Conservation (phyloP, 2,113 vertebrate species). For the Amazona guildingii region DNA sequence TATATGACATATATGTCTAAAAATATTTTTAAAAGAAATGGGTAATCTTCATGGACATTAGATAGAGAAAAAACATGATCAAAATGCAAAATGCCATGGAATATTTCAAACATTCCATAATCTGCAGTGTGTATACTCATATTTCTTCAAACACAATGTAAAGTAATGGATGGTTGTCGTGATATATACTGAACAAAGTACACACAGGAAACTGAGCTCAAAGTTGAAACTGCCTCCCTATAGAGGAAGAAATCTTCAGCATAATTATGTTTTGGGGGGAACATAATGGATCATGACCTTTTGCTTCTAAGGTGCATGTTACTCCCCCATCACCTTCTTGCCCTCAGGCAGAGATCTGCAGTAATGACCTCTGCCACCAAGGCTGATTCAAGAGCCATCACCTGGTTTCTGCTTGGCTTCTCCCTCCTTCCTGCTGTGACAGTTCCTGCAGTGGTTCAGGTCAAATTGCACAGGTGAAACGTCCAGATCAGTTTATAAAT, state of each 20-base stretch:
- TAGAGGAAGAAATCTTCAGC: not conserved
- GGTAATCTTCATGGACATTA: not conserved
- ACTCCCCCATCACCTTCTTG: not conserved
- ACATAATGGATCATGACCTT: not conserved
- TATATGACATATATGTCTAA: not conserved
- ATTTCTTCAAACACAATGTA: not conserved
- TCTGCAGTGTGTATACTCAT: not conserved
- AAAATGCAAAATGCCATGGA: not conserved
- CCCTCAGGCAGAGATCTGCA: not conserved
- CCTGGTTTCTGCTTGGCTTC: not conserved
- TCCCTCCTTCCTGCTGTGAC: fast-evolving
- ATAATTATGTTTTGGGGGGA: not conserved
- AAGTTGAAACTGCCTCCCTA: not conserved
- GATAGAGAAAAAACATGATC: fast-evolving
- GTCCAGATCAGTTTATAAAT: not conserved
- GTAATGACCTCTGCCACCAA: not conserved
- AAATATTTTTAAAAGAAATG: not conserved
- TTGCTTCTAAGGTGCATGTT: not conserved
- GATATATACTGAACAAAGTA: not conserved
- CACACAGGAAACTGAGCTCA: not conserved
- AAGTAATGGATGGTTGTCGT: not conserved
- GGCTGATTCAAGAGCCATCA: not conserved
- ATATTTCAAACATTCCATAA: not conserved
- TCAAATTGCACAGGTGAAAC: not conserved
- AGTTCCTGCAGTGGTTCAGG: not conserved